Evolutionary conservation across 2,888 invertebrate genomes (phyloP).

Genomic region (Drosophila basisetae): DNA sequence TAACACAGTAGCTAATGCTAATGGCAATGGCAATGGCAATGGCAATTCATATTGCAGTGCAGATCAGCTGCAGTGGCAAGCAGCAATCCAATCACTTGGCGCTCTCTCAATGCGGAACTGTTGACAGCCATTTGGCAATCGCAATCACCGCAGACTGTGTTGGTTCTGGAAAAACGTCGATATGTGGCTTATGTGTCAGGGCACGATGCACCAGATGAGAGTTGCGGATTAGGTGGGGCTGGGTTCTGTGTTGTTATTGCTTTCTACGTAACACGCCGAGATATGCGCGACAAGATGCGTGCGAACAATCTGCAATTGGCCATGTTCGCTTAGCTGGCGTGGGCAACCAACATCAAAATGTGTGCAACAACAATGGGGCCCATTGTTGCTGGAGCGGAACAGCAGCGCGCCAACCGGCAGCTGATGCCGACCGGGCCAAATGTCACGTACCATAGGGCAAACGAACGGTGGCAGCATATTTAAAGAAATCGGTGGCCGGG

Average conservation of each 20-base stretch:
- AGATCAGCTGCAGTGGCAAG: slow-evolving; percentile 7
- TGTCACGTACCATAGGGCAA: slow-evolving; percentile 77
- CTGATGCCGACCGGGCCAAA: slow-evolving; percentile 54
- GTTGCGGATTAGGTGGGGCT: slow-evolving; percentile 36
- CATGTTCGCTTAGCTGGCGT: slow-evolving; percentile 65
- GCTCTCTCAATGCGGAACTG: slow-evolving; percentile 56
- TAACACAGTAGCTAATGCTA: background rate
- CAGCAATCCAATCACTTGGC: slow-evolving; percentile 2
- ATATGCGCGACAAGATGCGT: slow-evolving; percentile 71
- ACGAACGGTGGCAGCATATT: slow-evolving; percentile 70
- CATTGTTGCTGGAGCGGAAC: slow-evolving; percentile 58
- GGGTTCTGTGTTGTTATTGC: slow-evolving; percentile 42
- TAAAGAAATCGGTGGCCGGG: slow-evolving; percentile 74
- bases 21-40: background rate
- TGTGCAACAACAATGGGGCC: slow-evolving; percentile 27
- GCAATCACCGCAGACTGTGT: slow-evolving; percentile 36
- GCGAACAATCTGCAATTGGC: slow-evolving; percentile 73
- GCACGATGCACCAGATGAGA: slow-evolving; percentile 49
- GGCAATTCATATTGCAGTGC: background rate
- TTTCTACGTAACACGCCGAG: slow-evolving; percentile 67
- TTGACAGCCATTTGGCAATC: slow-evolving; percentile 48
- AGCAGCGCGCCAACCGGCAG: slow-evolving; percentile 47
- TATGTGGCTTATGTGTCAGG: slow-evolving; percentile 53
- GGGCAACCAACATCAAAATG: slow-evolving; percentile 47
- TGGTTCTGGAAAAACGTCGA: slow-evolving; percentile 42